A percentile compares a stretch with the other conserved stretches of the same genome.
phyloP scores from a whole-genome alignment of 2,888 invertebrate species.

The Rhaphigaster nebulosa region DNA sequence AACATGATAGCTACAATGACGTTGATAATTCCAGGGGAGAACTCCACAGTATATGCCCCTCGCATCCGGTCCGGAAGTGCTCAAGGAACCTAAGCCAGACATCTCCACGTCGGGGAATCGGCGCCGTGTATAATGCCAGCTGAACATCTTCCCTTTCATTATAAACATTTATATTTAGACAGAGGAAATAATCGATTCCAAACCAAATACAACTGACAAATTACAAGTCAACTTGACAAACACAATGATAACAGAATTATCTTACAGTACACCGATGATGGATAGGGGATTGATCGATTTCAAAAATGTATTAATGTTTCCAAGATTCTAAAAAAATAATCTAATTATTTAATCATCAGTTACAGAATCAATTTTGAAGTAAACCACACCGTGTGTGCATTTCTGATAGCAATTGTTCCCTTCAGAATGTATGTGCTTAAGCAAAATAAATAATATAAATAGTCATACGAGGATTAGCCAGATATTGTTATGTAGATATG shows the following conservation, averaged over 20 bases:
- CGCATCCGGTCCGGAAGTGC: slow-evolving; percentile 54
- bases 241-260: not conserved
- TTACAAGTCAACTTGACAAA: not conserved
- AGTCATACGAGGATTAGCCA: too few relatives aligned
- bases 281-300: not conserved
- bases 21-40: slow-evolving; percentile 30
- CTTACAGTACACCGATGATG: not conserved
- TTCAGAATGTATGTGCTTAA: too few relatives aligned
- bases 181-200: slow-evolving; percentile 35
- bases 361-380: too few relatives aligned
- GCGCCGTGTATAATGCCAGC: slow-evolving; percentile 45
- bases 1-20: not conserved
- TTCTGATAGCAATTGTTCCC: too few relatives aligned
- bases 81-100: slow-evolving; percentile 40
- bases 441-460: too few relatives aligned
- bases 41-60: not conserved
- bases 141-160: not conserved
- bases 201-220: slow-evolving; percentile 18
- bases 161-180: slow-evolving; percentile 12
- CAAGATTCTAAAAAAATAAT: too few relatives aligned
- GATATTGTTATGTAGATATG: too few relatives aligned
- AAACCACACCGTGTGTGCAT: too few relatives aligned
- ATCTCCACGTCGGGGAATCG: not conserved
- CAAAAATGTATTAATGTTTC: too few relatives aligned
- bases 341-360: too few relatives aligned